Evolutionary conservation across 2,113 vertebrate genomes (phyloP).

Genomic region (Eurypyga helias): DNA sequence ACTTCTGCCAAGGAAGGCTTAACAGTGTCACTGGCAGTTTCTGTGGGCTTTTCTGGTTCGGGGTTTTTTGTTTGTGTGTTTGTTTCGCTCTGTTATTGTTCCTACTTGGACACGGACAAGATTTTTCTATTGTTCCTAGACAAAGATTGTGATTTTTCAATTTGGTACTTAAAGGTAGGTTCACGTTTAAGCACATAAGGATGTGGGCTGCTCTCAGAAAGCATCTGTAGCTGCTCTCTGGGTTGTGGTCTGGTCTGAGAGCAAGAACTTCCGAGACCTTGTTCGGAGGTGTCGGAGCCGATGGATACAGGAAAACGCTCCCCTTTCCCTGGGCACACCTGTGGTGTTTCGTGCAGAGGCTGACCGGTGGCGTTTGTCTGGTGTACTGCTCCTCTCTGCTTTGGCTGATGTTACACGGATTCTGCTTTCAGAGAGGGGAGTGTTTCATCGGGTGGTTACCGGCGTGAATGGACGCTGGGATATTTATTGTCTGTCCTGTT

Average conservation of each 20-base stretch:
- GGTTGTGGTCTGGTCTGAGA: not conserved
- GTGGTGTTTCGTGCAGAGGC: not conserved
- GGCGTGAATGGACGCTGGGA: not conserved
- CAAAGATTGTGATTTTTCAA: not conserved
- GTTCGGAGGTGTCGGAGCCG: not conserved
- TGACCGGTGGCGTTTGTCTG: not conserved
- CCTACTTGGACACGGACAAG: not conserved
- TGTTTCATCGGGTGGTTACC: not conserved
- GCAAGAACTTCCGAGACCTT: not conserved
- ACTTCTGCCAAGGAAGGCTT: not conserved
- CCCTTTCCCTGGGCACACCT: not conserved
- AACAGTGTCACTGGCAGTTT: not conserved
- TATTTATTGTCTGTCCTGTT: conserved; percentile 17
- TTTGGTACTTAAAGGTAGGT: not conserved
- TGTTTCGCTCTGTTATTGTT: not conserved
- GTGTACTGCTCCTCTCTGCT: not conserved
- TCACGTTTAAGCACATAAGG: not conserved
- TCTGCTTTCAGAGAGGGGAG: not conserved
- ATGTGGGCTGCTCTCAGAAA: not conserved
- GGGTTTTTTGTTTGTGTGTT: not conserved
- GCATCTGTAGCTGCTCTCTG: not conserved
- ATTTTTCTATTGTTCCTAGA: conserved; percentile 9
- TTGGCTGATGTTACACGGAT: not conserved
- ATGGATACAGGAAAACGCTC: not conserved
- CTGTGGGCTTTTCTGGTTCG: not conserved